phyloP scores from a whole-genome alignment of 2,797 vertebrate genomes.

The Petrocephalus schoutedeni region DNA sequence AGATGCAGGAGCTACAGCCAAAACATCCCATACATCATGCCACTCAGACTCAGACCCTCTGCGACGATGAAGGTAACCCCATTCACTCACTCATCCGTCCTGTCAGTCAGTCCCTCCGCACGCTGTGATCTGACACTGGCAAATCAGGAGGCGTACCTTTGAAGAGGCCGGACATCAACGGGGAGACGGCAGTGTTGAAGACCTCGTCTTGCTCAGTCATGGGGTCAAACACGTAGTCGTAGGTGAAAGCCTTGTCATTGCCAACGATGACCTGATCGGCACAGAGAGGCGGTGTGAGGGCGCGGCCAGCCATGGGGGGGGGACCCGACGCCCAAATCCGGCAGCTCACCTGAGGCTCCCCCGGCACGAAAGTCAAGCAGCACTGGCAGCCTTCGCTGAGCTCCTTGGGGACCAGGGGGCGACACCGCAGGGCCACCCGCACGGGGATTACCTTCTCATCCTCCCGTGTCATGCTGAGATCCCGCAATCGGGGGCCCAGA shows the following conservation, averaged over 20 bases:
- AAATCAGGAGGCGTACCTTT: constrained; percentile 67
- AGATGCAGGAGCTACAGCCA: too few relatives aligned
- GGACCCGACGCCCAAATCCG: neutral
- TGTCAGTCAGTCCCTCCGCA: neutral
- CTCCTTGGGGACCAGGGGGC: constrained; percentile 84
- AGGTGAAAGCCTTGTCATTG: constrained; percentile 84
- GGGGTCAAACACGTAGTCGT: constrained; percentile 89
- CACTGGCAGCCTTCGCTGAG: constrained; percentile 79
- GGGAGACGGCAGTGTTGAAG: constrained; percentile 70
- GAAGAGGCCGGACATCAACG: constrained; percentile 80
- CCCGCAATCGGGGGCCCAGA: neutral
- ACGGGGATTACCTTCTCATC: constrained; percentile 80
- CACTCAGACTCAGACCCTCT: too few relatives aligned
- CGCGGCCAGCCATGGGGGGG: neutral
- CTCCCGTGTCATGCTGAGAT: constrained; percentile 64
- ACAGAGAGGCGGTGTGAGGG: neutral
- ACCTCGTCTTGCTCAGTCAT: constrained; percentile 89
- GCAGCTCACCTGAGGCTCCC: constrained; percentile 75
- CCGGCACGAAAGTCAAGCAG: constrained; percentile 81
- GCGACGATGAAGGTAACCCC: too few relatives aligned
- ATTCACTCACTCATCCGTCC: neutral
- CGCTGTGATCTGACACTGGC: neutral
- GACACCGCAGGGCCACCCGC: constrained; percentile 83
- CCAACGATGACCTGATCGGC: constrained; percentile 78
- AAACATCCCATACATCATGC: neutral